Evolutionary conservation across 2,888 invertebrate genomes (phyloP), one percentile per base, ranked within the genome.

Genomic region (Andrena bucephala): DNA sequence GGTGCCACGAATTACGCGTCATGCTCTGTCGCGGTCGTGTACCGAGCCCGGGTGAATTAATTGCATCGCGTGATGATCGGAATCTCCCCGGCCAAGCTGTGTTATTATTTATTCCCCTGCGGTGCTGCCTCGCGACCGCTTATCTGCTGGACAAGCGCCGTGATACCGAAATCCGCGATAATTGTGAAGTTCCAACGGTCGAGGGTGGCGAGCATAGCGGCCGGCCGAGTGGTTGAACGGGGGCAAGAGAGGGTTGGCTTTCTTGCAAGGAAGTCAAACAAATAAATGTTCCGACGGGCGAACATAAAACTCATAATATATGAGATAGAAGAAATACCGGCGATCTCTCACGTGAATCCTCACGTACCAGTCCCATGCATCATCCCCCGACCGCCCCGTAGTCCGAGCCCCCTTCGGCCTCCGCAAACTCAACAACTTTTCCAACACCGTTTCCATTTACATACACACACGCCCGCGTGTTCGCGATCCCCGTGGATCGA

Each of bases 241-340:
- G 36, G 6, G 27, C 27, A 70, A 57, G 50, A 80, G 76, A 75
- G 84, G 82, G 82, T 84, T 79, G 85, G 85, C 84, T 87, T 89
- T 85, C 89, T 87, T 84, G 83, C 88, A 68, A 83, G 85, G 70
- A 89, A 90, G 89, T 89, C 90, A 87, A 89, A 90, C 90, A 89
- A 91, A 92, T 91, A 90, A 91, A 90, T 88, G 89, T 90, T 90
- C 87, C 89, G 91, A 91, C 91, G 90, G 91, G 87, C 90, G 90
- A 89, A 88, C 90, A 89, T 90, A 89, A 92, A 92, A 91, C 90
- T 91, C 88, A 89, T 92, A 91, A 91, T 91, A 90, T 91, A 92
- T 92, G 90, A 90, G 91, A 91, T 89, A 88, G 89, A 90, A 92
- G 90, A 90, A 92, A 92, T 91, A 90, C 90, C 87, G 76, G 84